Evolutionary conservation across 1,140 invertebrate species (phyloP).

Genomic region (Lepidotrigona ventralis): DNA sequence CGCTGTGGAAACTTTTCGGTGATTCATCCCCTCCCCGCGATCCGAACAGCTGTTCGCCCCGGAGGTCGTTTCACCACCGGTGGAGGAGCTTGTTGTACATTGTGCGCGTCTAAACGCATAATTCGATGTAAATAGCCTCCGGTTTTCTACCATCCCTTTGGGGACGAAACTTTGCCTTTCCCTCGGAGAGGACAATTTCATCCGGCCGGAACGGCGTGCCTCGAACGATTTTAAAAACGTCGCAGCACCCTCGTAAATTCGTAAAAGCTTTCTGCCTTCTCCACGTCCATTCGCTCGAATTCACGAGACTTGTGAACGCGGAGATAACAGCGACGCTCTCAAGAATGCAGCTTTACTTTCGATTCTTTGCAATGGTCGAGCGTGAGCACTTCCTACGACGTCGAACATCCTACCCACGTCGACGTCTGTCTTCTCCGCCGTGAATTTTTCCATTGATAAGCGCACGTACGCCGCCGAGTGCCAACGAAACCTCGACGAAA

Average conservation of each 20-base stretch:
- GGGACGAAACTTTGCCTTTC: neutral
- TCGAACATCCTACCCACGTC: neutral
- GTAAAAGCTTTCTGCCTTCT: too few species aligned
- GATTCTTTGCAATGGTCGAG: neutral
- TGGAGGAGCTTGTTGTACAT: slow-evolving; percentile 12
- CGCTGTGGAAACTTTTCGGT: slow-evolving; percentile 72
- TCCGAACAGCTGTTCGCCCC: slow-evolving; percentile 56
- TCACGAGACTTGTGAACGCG: too few species aligned
- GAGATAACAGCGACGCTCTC: too few species aligned
- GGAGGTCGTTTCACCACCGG: neutral
- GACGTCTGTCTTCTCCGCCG: neutral
- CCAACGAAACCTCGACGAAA: too few species aligned
- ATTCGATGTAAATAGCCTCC: slow-evolving; percentile 50
- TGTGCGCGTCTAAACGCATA: slow-evolving; percentile 26
- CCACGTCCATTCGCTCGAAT: too few species aligned
- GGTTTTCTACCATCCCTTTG: neutral
- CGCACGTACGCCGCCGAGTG: too few species aligned
- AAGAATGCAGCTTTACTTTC: too few species aligned
- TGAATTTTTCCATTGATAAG: neutral
- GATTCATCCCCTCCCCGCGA: slow-evolving; percentile 70
- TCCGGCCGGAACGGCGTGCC: too few species aligned
- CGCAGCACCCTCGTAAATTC: too few species aligned
- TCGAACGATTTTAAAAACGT: too few species aligned
- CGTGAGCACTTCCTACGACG: neutral
- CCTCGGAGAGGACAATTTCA: neutral